Evolutionary conservation across 2,113 vertebrate species (phyloP), one percentile per base, ranked within the genome.

Genomic region (Coracopsis vasa): DNA sequence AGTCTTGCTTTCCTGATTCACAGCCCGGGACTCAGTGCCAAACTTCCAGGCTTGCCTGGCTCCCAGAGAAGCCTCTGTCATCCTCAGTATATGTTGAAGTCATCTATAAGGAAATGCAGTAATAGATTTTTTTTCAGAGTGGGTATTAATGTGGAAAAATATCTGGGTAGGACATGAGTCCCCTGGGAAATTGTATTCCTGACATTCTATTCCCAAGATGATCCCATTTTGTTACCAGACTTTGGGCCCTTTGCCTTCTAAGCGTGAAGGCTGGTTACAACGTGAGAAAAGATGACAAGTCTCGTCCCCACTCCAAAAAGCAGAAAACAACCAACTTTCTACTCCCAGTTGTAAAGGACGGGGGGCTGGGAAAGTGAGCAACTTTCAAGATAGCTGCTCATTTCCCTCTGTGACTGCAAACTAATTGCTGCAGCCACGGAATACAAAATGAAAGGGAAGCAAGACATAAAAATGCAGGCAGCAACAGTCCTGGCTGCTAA

Each of bases 401-500:
- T 97, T 90, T 95, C 80, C 88, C 77, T 87, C 79, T 87, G 58
- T 65, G 51, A 87, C 90, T 97, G 80, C 91, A 96, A 93, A 97
- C 88, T 97, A 96, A 97, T 95, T 97, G 95, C 88, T 90, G 75
- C 87, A 92, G 82, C 92, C 82, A 15, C 82, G 82, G 88, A 90
- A 96, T 85, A 85, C 80, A 85, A 96, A 97, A 96, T 92, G 42
- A 97, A 97, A 96, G 88, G 67, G 31, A 96, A 91, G 48, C 33
- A 80, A 90, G 89, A 96, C 93, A 93, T 92, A 95, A 94, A 97
- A 92, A 96, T 45, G 67, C 93, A 97, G 71, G 64, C 94, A 97
- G 75, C 91, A 96, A 91, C 78, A 91, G 92, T 96, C 83, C 85
- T 97, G 94, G 94, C 97, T 97, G 97, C 92, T 97, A 97, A 97